Evolutionary conservation across 1,140 invertebrate species (phyloP).

Genomic region (Cotesia vestalis): DNA sequence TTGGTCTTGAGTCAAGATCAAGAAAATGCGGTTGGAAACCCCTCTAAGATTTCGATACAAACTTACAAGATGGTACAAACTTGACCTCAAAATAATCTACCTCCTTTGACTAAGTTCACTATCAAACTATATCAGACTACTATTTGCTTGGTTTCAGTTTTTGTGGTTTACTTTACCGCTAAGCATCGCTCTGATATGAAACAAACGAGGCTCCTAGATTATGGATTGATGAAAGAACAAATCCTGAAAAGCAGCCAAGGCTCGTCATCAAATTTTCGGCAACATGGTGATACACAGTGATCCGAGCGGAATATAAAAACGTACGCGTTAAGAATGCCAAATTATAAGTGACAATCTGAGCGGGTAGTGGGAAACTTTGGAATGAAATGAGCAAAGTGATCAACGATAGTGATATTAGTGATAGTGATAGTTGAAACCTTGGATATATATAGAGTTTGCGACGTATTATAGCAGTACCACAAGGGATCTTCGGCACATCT

Average conservation of each 20-base stretch:
- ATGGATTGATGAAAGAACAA: conserved; percentile 19
- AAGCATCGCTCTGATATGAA: neutral
- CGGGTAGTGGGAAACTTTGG: too few species aligned
- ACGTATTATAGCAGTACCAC: conserved; percentile 40
- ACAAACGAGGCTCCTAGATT: neutral
- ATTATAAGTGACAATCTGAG: too few species aligned
- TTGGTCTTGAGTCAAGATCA: neutral
- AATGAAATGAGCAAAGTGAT: neutral
- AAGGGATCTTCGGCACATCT: conserved; percentile 61
- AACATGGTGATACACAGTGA: conserved; percentile 1
- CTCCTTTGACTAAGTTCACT: neutral
- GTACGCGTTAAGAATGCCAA: too few species aligned
- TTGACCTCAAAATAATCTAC: conserved; percentile 21
- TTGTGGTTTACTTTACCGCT: neutral
- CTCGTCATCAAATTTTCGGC: conserved; percentile 26
- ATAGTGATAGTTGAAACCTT: neutral
- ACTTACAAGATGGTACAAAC: conserved; percentile 33
- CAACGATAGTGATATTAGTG: conserved; percentile 3
- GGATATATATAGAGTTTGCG: conserved; percentile 23
- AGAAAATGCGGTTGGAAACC: conserved; percentile 3
- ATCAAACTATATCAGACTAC: neutral
- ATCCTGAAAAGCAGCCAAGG: neutral
- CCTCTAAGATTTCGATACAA: conserved; percentile 23
- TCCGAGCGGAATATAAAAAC: conserved; percentile 18
- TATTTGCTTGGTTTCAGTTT: neutral